A percentile compares a stretch with the other conserved stretches of the same genome.
phyloP scores from a whole-genome alignment of 92 coral and sea anemone genomes.

The Palythoa grandiflora region DNA sequence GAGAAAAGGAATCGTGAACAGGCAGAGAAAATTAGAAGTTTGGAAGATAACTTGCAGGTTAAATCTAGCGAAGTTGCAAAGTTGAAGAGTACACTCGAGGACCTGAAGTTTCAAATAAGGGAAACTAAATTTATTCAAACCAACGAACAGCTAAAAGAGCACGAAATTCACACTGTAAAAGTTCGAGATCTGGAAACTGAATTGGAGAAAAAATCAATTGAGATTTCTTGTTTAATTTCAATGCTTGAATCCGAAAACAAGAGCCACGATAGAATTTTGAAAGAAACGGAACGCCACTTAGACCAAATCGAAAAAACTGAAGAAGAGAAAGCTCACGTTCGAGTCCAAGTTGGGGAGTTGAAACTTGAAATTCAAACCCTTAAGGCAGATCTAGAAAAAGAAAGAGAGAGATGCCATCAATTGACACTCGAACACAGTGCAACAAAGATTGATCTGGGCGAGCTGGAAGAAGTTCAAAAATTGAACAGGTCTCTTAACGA shows the following conservation, averaged over 20 bases:
- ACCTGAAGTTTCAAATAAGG: constrained; percentile 56
- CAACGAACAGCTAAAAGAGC: constrained; percentile 63
- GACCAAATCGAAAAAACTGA: constrained; percentile 76
- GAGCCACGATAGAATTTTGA: constrained; percentile 85
- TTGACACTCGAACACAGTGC: constrained; percentile 56
- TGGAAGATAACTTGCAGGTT: constrained; percentile 60
- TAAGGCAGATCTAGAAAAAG: constrained; percentile 67
- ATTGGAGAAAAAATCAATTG: constrained; percentile 53
- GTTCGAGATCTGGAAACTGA: constrained; percentile 70
- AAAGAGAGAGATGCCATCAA: constrained; percentile 67
- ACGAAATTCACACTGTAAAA: constrained; percentile 63
- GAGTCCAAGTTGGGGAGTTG: constrained; percentile 53
- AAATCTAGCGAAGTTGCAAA: constrained; percentile 55
- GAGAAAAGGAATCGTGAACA: constrained; percentile 61
- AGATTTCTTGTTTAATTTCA: constrained; percentile 63
- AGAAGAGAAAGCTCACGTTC: constrained; percentile 65
- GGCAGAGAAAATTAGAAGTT: constrained; percentile 52
- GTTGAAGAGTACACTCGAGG: constrained; percentile 21
- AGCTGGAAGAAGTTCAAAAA: constrained; percentile 77
- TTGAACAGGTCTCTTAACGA: constrained; percentile 81
- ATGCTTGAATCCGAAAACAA: constrained; percentile 86
- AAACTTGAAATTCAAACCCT: constrained; percentile 58
- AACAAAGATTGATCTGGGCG: constrained; percentile 66
- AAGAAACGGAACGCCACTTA: constrained; percentile 87
- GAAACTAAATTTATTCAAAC: constrained; percentile 54